Evolutionary conservation across 2,113 vertebrate genomes (phyloP).

Genomic region (Muntiacus reevesi): DNA sequence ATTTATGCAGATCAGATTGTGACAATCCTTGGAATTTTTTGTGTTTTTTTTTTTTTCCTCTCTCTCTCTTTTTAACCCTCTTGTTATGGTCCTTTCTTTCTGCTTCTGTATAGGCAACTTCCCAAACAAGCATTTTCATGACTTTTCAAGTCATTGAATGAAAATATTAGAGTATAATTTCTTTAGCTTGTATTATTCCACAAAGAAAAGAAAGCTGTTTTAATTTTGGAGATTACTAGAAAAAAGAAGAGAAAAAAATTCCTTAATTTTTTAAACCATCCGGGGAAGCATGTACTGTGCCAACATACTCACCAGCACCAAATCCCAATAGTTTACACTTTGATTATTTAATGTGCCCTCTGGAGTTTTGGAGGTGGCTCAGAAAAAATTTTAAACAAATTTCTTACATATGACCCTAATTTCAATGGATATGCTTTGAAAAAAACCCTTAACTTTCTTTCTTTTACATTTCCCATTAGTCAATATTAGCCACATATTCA

Average conservation of each 20-base stretch:
- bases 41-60: constrained; percentile 6
- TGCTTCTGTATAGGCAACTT: constrained; percentile 59
- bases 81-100: constrained; percentile 34
- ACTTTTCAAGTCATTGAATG: constrained; percentile 62
- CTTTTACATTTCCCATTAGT: constrained; percentile 60
- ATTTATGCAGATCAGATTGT: constrained; percentile 75
- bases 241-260: constrained; percentile 46
- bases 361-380: constrained; percentile 56
- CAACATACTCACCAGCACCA: constrained; percentile 18
- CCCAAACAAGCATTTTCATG: constrained; percentile 66
- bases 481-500: constrained; percentile 66
- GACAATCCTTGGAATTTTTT: constrained; percentile 67
- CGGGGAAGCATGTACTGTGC: constrained; percentile 11
- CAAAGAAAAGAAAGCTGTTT: constrained; percentile 68
- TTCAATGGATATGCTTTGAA: constrained; percentile 44
- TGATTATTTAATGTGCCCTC: constrained; percentile 55
- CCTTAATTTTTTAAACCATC: constrained; percentile 31
- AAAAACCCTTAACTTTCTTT: not conserved
- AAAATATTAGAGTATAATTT: constrained; percentile 70
- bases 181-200: constrained; percentile 64
- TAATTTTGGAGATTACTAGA: constrained; percentile 68
- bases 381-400: constrained; percentile 51
- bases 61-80: constrained; percentile 1
- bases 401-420: constrained; percentile 36
- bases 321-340: constrained; percentile 50